Evolutionary conservation across 2,113 vertebrate genomes (phyloP), one percentile per base, ranked within the genome.

Genomic region (Pelobates fuscus): DNA sequence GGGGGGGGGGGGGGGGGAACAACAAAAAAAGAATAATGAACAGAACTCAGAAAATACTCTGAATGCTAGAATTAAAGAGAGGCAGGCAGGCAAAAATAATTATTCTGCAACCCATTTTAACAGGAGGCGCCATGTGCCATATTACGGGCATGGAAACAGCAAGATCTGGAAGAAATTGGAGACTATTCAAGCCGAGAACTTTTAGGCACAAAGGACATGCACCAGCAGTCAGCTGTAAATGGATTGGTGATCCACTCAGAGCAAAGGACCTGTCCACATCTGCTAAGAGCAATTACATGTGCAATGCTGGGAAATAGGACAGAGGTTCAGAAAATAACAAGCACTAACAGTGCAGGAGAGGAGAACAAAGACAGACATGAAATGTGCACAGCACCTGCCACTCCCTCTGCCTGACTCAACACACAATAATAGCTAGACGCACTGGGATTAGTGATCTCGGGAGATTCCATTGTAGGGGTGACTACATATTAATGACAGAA

Each of bases 1-100:
- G 63, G 49, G 75, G 23, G 26, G 79, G 54, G 14, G 55, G n/a
- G n/a, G n/a, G n/a, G n/a, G n/a, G n/a, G n/a, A n/a, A n/a, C 2
- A 62, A 18, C 32, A 37, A 59, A 14, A 59, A 14, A 59, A 57
- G 7, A 10, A 57, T 21, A 57, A 23, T 5, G 20, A 0, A 10
- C 2, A 7, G 8, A 6, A 23, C 0, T 8, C 8, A 57, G 18
- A 57, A 57, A 1, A 6, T 2, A 8, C 18, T n/a, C 20, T 57
- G 10, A 5, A 20, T 1, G 54, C 18, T n/a, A n/a, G n/a, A n/a
- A n/a, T n/a, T n/a, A n/a, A n/a, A n/a, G n/a, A n/a, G n/a, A n/a
- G n/a, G n/a, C n/a, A 57, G 54, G 18, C 2, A 57, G 11, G 54
- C 54, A 57, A n/a, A 23, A 23, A 57, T n/a, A 15, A 23, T 12